Base-by-base conservation (phyloP, 1,140 invertebrate species). In the Ladona fulva region DNA sequence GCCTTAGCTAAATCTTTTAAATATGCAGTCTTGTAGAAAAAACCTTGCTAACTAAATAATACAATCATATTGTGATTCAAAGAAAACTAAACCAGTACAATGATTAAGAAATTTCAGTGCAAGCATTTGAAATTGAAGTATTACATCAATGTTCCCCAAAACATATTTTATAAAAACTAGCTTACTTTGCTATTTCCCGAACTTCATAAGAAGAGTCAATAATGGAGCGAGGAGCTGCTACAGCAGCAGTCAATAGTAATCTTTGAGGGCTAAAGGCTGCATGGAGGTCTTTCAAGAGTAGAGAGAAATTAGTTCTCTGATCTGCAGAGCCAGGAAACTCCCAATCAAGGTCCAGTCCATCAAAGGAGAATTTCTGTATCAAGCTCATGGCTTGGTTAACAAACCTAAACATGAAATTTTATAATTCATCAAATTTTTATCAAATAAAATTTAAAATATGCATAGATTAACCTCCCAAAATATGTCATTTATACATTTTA, bases 341-440 rank as follows among this genome's bases (percentile, higher is more conserved):
- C 94, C 94, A 96, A 82, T 96, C 94, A 73, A 95, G 83, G 84
- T 96, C 94, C 10, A 95, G 85, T 25, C 94, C 94, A 86, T 95
- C 93, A 22, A 95, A 85, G 77, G 86, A 85, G 80, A 90, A 90
- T n/a, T 84, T 84, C 78, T 87, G 86, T n/a, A 93, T 83, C 14
- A 90, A 84, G 75, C 87, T 82, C 79, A 91, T 87, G 3, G 92
- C 85, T 1, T 91, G 91, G 79, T 85, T 85, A 74, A 94, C 91
- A 83, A 95, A 95, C 78, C 88, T 90, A 79, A 25, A 83, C 82
- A 75, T 25, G 19, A 78, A 6, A 77, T 74, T 74, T 44, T 24
- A 73, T n/a, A 77, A 5, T 73, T 29, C 3, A 77, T n/a, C n/a
- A 77, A 78, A 22, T 24, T 59, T 59, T 19, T 74, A 74, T n/a